Evolutionary conservation across 1,140 invertebrate species (phyloP).

Genomic region (Hestina assimilis): DNA sequence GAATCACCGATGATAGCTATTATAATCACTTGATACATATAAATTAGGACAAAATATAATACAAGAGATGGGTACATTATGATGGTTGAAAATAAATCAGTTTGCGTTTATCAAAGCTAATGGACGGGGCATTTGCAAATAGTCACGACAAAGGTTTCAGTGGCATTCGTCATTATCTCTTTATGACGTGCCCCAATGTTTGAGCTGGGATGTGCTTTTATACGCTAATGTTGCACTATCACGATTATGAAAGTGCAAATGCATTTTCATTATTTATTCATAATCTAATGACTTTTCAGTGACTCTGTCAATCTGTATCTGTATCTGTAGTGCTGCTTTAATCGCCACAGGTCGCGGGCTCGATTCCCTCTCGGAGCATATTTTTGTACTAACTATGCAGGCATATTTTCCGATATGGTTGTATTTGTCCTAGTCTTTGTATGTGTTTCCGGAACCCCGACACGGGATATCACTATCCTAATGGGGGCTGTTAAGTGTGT

Average conservation of each 20-base stretch:
- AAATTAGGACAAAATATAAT: background rate
- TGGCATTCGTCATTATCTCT: conserved; percentile 5
- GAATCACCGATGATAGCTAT: background rate
- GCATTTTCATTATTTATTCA: conserved; percentile 1
- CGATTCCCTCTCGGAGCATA: too few relatives aligned
- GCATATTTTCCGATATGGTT: too few relatives aligned
- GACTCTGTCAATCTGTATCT: background rate
- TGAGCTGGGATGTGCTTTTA: conserved; percentile 13
- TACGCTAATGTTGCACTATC: conserved; percentile 17
- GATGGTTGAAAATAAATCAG: conserved; percentile 13
- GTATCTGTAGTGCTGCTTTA: too few relatives aligned
- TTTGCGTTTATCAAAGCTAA: conserved; percentile 8
- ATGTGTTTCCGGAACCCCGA: too few relatives aligned
- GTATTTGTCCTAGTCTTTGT: too few relatives aligned
- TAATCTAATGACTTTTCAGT: background rate
- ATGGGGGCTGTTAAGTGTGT: too few relatives aligned
- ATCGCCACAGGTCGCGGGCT: too few relatives aligned
- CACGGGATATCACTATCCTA: too few relatives aligned
- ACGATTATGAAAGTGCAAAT: conserved; percentile 5
- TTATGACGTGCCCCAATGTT: conserved; percentile 14
- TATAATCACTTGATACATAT: background rate
- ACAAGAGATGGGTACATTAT: conserved; percentile 3
- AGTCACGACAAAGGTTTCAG: conserved; percentile 10
- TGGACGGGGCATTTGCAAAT: conserved; percentile 3
- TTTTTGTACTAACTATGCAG: too few relatives aligned